Evolutionary conservation across 2,797 vertebrate genomes (phyloP).

Genomic region (Hypotaenidia okinawae): DNA sequence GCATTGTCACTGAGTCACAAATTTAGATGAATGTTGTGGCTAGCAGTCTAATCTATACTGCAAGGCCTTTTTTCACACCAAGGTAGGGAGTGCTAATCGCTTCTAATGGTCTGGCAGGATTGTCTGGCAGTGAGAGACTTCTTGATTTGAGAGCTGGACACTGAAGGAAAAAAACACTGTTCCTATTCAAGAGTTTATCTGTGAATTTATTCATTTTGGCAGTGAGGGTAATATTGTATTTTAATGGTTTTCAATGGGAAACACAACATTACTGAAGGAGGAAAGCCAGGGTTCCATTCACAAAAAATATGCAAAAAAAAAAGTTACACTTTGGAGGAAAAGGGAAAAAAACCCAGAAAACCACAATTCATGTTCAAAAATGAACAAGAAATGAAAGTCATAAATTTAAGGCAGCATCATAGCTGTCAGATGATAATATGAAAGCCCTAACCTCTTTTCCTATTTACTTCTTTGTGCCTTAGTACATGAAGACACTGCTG

Average conservation of each 20-base stretch:
- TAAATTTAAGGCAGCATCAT: not conserved
- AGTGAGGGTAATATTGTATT: not conserved
- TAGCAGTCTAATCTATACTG: constrained; percentile 21
- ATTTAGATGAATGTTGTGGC: constrained; percentile 59
- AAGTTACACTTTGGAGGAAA: not conserved
- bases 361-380: not conserved
- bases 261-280: not conserved
- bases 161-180: rapidly evolving
- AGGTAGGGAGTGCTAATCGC: not conserved
- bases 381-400: not conserved
- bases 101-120: constrained; percentile 12
- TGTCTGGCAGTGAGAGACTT: constrained; percentile 18
- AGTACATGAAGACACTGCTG: not conserved
- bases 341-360: not conserved
- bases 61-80: not conserved
- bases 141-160: not conserved
- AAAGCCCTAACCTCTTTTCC: not conserved
- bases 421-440: not conserved
- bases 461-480: not conserved
- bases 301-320: not conserved
- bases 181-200: not conserved
- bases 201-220: not conserved
- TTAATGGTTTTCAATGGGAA: not conserved
- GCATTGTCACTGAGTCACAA: constrained; percentile 51
- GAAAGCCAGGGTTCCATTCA: not conserved